Base-by-base conservation (phyloP, 2,113 vertebrate species). In the Chroicocephalus ridibundus region DNA sequence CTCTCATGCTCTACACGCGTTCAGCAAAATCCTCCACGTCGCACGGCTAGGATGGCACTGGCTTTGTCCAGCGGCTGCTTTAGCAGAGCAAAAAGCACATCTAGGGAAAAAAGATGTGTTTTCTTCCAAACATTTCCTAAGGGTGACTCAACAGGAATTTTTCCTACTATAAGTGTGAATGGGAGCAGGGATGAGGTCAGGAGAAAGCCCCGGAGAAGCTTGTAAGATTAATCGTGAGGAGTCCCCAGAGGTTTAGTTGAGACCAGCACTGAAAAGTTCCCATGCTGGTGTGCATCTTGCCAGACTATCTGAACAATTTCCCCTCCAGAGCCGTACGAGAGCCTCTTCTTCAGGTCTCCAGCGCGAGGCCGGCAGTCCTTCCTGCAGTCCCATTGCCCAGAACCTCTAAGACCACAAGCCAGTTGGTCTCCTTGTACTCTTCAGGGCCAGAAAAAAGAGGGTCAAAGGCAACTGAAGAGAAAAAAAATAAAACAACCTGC, bases 211-310 rank as follows among this genome's bases (percentile, higher is more conserved):
- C 1, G 6, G 47, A 86, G 72, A 62, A 68, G 6, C 13, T n/a
- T 61, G 3, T 60, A 64, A 76, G 42, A 60, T 60, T 75, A 44
- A 32, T 24, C 70, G 38, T 4, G 4, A 79, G 51, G 19, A 52
- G 7, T 44, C 25, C 31, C 40, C 51, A 42, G 66, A 82, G 40
- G 44, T 74, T 92, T 74, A 49, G 54, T 49, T 70, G n/a, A 76
- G 52, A 65, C 17, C 31, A 80, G 36, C 25, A 61, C 49, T 6
- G 31, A 89, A 79, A 87, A 18, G 5, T 62, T 57, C 24, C 58
- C 46, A 57, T 0, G 1, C 11, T 82, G 11, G 6, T 4, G 8
- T 12, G 16, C 4, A 2, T 61, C 66, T 80, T 66, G 26, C 22
- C 34, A 76, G 44, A 17, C 29, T 22, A 38, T 12, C 34, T 31